Evolutionary conservation across 2,113 vertebrate genomes (phyloP).

Genomic region (Corvus hawaiiensis): DNA sequence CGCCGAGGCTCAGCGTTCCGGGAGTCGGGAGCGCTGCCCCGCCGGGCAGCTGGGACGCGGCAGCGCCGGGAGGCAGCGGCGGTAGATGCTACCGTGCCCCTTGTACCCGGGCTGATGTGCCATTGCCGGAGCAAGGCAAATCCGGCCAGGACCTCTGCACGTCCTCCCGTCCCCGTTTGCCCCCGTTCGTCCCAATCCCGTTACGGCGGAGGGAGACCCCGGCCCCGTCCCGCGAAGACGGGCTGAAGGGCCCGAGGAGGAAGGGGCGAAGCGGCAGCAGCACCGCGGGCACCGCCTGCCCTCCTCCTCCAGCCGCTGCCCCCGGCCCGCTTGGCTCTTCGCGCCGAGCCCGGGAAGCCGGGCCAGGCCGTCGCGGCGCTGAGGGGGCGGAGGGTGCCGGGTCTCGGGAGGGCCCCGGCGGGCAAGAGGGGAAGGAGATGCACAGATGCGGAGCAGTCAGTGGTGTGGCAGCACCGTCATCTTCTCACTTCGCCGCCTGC

Average conservation of each 20-base stretch:
- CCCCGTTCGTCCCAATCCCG: not conserved
- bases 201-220: not conserved
- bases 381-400: too few relatives aligned
- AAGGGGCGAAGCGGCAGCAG: not conserved
- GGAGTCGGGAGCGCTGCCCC: not conserved
- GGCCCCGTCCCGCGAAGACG: not conserved
- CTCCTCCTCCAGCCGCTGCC: not conserved
- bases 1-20: not conserved
- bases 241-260: not conserved
- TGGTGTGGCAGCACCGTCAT: not conserved
- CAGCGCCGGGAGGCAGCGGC: not conserved
- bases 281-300: not conserved
- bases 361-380: not conserved
- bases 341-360: not conserved
- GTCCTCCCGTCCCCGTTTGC: not conserved
- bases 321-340: not conserved
- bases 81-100: not conserved
- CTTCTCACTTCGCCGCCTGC: slow-evolving; percentile 21
- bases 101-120: not conserved
- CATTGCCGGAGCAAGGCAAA: not conserved
- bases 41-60: not conserved
- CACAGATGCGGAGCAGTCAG: not conserved
- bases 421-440: not conserved
- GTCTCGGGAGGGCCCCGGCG: not conserved
- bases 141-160: not conserved